These are phyloP conservation scores for Eulithis prunata DNA, from an alignment of 2,888 invertebrate genomes.

Conservation along the genomic window DNA sequence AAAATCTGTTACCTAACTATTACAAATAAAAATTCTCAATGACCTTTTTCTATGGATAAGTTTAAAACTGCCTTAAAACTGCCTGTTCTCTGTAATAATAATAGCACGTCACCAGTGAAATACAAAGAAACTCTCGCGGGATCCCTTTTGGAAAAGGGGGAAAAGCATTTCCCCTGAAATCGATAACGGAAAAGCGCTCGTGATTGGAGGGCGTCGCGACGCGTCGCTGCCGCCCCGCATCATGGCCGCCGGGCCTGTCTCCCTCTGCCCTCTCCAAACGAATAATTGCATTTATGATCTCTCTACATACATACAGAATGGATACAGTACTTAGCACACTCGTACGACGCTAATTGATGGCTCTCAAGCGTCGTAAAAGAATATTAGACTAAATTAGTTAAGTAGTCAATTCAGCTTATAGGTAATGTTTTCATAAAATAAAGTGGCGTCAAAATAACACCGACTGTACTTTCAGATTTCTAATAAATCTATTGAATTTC, in stretches of 20 bases:
- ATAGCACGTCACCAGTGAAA: background rate
- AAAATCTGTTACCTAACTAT: too few relatives aligned
- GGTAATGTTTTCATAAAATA: too few relatives aligned
- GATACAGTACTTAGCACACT: slow-evolving; percentile 8
- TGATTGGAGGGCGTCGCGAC: slow-evolving; percentile 66
- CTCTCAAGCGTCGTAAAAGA: background rate
- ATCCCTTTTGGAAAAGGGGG: slow-evolving; percentile 46
- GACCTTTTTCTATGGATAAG: too few relatives aligned
- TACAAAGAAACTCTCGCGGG: slow-evolving; percentile 19
- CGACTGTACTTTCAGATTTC: too few relatives aligned
- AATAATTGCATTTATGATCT: slow-evolving; percentile 37
- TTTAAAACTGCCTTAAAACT: background rate
- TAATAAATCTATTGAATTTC: too few relatives aligned
- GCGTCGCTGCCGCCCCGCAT: slow-evolving; percentile 64
- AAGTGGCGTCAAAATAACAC: too few relatives aligned
- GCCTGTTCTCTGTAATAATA: background rate
- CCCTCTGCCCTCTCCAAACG: slow-evolving; percentile 40
- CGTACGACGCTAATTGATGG: slow-evolving; percentile 6
- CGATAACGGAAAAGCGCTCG: slow-evolving; percentile 68
- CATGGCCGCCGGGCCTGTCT: slow-evolving; percentile 64
- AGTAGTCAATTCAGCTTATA: background rate
- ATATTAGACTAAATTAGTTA: background rate
- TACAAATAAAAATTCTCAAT: too few relatives aligned
- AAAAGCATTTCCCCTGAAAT: slow-evolving; percentile 66
- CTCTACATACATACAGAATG: slow-evolving; percentile 8